Evolutionary conservation across 2,113 vertebrate species (phyloP).

Genomic region (Scomber japonicus): DNA sequence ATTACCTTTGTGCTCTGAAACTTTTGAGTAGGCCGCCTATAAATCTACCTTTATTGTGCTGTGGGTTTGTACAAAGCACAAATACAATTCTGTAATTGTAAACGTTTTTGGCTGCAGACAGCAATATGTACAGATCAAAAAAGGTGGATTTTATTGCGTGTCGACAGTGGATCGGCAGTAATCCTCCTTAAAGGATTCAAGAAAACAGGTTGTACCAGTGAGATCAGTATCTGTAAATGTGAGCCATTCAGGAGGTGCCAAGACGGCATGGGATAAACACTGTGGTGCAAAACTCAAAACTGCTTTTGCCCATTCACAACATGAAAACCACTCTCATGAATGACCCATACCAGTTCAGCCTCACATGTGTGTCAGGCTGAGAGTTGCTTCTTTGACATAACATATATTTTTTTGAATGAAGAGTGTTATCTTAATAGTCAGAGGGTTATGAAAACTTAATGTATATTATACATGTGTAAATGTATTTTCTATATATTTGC

Average conservation of each 20-base stretch:
- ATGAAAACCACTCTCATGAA: slow-evolving; percentile 65
- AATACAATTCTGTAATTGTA: slow-evolving; percentile 73
- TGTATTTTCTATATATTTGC: slow-evolving; percentile 84
- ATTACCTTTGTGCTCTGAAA: slow-evolving; percentile 52
- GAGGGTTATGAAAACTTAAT: slow-evolving; percentile 78
- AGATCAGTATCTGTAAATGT: slow-evolving; percentile 40
- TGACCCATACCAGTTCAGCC: slow-evolving; percentile 70
- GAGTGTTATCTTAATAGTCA: slow-evolving; percentile 74
- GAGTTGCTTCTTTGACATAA: slow-evolving; percentile 76
- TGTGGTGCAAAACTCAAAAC: slow-evolving; percentile 68
- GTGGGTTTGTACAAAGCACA: slow-evolving; percentile 82
- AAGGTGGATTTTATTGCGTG: slow-evolving; percentile 28
- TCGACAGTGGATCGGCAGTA: slow-evolving; percentile 15
- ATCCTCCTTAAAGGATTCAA: slow-evolving; percentile 28
- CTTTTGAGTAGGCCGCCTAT: slow-evolving; percentile 36
- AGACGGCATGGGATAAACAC: slow-evolving; percentile 67
- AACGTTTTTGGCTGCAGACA: slow-evolving; percentile 69
- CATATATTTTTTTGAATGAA: slow-evolving; percentile 82
- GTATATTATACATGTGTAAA: slow-evolving; percentile 86
- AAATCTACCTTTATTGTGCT: slow-evolving; percentile 68
- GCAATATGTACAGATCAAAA: slow-evolving; percentile 74
- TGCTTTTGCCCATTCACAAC: slow-evolving; percentile 63
- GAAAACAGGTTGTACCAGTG: slow-evolving; percentile 38
- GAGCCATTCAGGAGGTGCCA: slow-evolving; percentile 61
- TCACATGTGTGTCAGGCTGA: slow-evolving; percentile 57